phyloP scores from a whole-genome alignment of 2,797 vertebrate species.

The Pagetopsis macropterus region DNA sequence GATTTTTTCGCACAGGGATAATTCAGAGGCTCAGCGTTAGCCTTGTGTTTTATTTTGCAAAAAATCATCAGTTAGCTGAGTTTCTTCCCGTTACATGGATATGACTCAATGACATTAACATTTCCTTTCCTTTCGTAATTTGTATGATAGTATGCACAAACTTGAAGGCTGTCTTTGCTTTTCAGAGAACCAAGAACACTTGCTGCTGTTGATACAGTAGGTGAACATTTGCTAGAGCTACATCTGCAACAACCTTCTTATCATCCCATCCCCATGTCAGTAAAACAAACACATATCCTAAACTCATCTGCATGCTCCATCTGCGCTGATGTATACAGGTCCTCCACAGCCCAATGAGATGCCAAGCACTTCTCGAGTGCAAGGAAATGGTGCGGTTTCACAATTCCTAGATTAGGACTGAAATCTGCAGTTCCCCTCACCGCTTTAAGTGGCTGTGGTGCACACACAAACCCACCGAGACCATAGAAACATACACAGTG shows the following conservation, averaged over 20 bases:
- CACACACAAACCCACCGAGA: slow-evolving; percentile 82
- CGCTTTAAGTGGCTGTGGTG: slow-evolving; percentile 85
- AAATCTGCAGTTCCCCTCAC: slow-evolving; percentile 78
- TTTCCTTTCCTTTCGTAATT: neutral
- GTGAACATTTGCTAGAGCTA: slow-evolving; percentile 24
- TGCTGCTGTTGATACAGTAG: slow-evolving; percentile 11
- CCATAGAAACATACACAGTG: slow-evolving; percentile 86
- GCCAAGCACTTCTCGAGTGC: slow-evolving; percentile 68
- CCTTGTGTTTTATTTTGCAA: too few relatives aligned
- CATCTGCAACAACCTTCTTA: slow-evolving; percentile 4
- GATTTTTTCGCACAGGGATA: too few relatives aligned
- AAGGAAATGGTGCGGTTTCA: slow-evolving; percentile 84
- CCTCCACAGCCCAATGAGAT: slow-evolving; percentile 57
- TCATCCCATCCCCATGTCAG: slow-evolving; percentile 35
- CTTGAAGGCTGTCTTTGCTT: neutral
- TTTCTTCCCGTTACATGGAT: too few relatives aligned
- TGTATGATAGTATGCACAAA: neutral
- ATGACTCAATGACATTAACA: slow-evolving; percentile 1
- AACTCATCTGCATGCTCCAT: slow-evolving; percentile 61
- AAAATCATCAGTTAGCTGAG: too few relatives aligned
- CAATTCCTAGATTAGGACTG: slow-evolving; percentile 85
- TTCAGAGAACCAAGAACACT: neutral
- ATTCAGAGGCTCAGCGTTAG: too few relatives aligned
- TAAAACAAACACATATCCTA: slow-evolving; percentile 52
- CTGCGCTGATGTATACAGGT: slow-evolving; percentile 53